phyloP scores from a whole-genome alignment of 2,113 vertebrate species.

The Cricetomys ansorgei region DNA sequence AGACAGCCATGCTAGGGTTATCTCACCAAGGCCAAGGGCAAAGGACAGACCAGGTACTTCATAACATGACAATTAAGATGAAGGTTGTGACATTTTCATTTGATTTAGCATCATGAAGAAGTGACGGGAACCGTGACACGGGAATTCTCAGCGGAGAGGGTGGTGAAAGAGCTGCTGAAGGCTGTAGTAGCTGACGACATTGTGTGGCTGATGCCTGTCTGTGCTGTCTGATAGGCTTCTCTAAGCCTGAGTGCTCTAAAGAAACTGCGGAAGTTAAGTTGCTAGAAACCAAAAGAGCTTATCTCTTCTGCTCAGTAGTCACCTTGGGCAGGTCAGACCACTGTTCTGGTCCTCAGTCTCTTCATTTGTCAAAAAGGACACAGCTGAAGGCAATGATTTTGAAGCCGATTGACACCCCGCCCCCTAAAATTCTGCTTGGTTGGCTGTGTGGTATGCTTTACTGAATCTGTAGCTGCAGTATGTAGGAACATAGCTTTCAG shows the following conservation, averaged over 20 bases:
- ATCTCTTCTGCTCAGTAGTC: neutral
- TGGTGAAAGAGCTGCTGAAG: neutral
- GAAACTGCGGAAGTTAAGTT: neutral
- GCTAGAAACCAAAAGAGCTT: neutral
- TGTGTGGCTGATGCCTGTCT: neutral
- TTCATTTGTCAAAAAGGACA: neutral
- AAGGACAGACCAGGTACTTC: neutral
- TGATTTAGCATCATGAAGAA: neutral
- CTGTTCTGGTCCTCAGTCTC: neutral
- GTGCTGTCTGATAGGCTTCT: neutral
- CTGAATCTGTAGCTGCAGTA: neutral
- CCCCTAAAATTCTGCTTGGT: neutral
- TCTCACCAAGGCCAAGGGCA: neutral
- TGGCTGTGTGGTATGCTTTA: neutral
- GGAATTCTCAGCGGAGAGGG: neutral
- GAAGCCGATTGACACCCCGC: neutral
- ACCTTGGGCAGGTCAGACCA: neutral
- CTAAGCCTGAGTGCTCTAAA: neutral
- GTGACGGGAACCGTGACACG: neutral
- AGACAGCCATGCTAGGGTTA: neutral
- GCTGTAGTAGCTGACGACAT: neutral
- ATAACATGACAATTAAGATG: neutral
- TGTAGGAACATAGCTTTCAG: neutral
- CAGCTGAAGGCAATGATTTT: neutral
- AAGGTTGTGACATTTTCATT: neutral